Percentiles rank a stretch among this genome's conserved stretches.
Conservation (phyloP, 2,797 vertebrate species). For the Coracias cyanogaster region DNA sequence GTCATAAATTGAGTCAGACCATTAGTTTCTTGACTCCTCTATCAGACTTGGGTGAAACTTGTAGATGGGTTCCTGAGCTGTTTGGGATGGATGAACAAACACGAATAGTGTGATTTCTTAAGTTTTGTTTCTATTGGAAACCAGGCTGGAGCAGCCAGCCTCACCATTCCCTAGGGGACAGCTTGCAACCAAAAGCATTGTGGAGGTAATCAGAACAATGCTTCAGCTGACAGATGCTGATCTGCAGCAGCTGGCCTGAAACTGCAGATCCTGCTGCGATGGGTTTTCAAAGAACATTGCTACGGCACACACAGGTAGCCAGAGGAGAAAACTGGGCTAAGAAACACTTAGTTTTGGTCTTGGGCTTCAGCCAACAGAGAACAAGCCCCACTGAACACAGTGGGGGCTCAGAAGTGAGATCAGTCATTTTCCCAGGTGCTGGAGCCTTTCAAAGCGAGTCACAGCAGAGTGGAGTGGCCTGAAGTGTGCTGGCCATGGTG, state of each 20-base stretch:
- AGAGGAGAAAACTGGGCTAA: not conserved
- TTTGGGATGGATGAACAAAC: not conserved
- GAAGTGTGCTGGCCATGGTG: not conserved
- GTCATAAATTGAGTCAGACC: not conserved
- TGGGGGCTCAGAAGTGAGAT: not conserved
- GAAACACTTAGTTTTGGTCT: not conserved
- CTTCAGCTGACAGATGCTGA: not conserved
- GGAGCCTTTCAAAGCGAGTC: not conserved
- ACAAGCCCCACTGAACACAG: not conserved
- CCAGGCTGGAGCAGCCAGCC: not conserved
- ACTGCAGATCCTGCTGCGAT: not conserved
- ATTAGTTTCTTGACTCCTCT: not conserved
- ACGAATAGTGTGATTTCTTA: not conserved
- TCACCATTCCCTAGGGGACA: not conserved
- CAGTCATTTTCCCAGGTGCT: not conserved
- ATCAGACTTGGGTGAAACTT: not conserved
- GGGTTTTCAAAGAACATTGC: not conserved
- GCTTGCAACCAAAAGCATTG: not conserved
- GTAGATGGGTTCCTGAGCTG: accelerated
- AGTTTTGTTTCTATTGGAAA: conserved; percentile 1
- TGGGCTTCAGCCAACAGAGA: not conserved
- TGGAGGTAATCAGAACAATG: conserved; percentile 5
- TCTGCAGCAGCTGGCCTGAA: not conserved
- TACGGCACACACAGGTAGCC: not conserved
- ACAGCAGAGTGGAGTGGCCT: not conserved